Evolutionary conservation across 1,140 invertebrate genomes (phyloP), one percentile per base, ranked within the genome.

Genomic region (Oreohelix idahoensis): DNA sequence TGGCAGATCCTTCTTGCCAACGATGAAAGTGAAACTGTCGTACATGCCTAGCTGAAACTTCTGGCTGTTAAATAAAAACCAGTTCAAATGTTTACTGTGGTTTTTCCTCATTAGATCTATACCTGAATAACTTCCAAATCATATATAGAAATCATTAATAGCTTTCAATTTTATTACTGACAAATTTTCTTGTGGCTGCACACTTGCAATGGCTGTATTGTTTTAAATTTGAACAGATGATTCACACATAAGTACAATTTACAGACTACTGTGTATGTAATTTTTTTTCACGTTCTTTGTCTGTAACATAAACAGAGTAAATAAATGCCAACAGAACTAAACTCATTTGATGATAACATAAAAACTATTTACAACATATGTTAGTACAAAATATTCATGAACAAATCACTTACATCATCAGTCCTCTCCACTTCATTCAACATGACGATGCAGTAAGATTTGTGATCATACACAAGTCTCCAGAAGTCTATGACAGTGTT

Each of bases 21-120:
- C 87, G 83, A 71, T 91, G 92, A 66, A 92, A 91, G 75, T 92
- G 90, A 81, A 92, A 92, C 86, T 92, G 91, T n/a, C 92, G 87
- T 23, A 92, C 86, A 13, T 87, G 86, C 36, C 89, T 85, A 15
- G 89, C 87, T 5, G 86, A 80, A 42, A 89, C 88, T 45, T 88
- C 86, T 20, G 89, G 87, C 90, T 91, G 81, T 58, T 85, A 70
- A 58, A 58, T n/a, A 58, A 58, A 23, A 20, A 23, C 15, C 42
- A 45, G n/a, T n/a, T n/a, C n/a, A n/a, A n/a, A n/a, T n/a, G n/a
- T n/a, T n/a, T n/a, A n/a, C n/a, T n/a, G n/a, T n/a, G n/a, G n/a
- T n/a, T n/a, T n/a, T n/a, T n/a, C n/a, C n/a, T n/a, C n/a, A n/a
- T n/a, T n/a, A n/a, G n/a, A n/a, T n/a, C n/a, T n/a, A n/a, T n/a